Evolutionary conservation across 64 coral and sea anemone species (phyloP), one percentile per base, ranked within the genome.

Genomic region (Platygyra sinensis): DNA sequence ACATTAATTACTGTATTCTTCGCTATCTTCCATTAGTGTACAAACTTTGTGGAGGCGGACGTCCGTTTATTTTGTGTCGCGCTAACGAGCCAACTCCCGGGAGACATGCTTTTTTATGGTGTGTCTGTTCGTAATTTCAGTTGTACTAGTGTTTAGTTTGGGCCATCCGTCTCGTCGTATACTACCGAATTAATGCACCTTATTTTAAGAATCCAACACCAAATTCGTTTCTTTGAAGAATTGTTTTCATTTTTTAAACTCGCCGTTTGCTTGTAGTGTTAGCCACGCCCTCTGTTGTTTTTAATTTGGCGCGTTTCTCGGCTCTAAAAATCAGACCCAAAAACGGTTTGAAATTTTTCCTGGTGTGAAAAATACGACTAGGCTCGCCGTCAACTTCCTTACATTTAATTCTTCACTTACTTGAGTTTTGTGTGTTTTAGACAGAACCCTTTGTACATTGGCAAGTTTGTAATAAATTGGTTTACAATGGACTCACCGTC

Each of bases 391-490:
- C 38, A 85, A 72, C 81, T 72, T 72, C 38, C 81, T 85, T n/a
- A 63, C 81, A 64, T 85, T 72, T 71, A 85, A 85, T 85, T 38
- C 63, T 39, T 72, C 81, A 85, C 72, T 85, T 85, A 85, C 81
- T n/a, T 49, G 20, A 67, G 81, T 49, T 50, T 85, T 85, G 81
- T 69, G 39, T 85, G 81, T 85, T 85, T n/a, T 71, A 71, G 81
- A 85, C 81, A 85, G 81, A 38, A 39, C 19, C 62, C 38, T 85
- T 85, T 85, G 81, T 85, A 85, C 81, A 72, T 10, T 71, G n/a
- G 10, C 60, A 69, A 63, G n/a, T n/a, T 71, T 85, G 81, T 85
- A 85, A 85, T 85, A n/a, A 85, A 85, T 85, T 85, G 63, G 33
- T 85, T 85, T 72, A 85, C 81, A 85, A 85, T 85, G 62, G n/a